Evolutionary conservation across 2,888 invertebrate genomes (phyloP).

Genomic region (Napeogenes inachia): DNA sequence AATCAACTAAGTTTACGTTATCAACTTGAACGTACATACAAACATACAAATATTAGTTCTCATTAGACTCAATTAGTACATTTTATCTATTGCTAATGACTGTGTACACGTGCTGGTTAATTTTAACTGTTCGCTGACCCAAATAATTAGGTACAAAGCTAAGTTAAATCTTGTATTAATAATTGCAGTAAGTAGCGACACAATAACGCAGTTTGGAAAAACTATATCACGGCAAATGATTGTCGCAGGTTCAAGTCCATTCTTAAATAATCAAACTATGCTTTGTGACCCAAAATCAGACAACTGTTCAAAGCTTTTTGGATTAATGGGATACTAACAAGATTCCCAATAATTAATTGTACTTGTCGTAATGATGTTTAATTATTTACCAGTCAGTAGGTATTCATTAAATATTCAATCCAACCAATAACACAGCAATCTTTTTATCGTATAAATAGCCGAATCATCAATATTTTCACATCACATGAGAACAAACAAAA

Average conservation of each 20-base stretch:
- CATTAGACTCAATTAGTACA: constrained; percentile 6
- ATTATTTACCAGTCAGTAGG: background rate
- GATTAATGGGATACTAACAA: too few species aligned
- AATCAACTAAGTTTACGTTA: background rate
- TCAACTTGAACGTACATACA: constrained; percentile 4
- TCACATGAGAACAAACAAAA: background rate
- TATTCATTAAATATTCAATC: background rate
- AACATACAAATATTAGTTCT: constrained; percentile 8
- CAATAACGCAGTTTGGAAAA: too few species aligned
- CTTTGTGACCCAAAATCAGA: too few species aligned
- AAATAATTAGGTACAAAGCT: background rate
- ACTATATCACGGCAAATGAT: too few species aligned
- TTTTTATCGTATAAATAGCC: constrained; percentile 6
- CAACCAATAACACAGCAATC: background rate
- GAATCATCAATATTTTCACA: constrained; percentile 5
- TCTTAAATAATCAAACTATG: too few species aligned
- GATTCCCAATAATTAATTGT: background rate
- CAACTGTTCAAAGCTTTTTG: too few species aligned
- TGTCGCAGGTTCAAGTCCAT: too few species aligned
- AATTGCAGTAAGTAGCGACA: background rate
- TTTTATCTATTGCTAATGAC: constrained; percentile 2
- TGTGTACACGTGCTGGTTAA: constrained; percentile 1
- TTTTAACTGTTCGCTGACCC: constrained; percentile 10
- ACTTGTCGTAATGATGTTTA: background rate
- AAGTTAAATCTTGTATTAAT: background rate